Evolutionary conservation across 2,113 vertebrate species (phyloP).

Genomic region (Pelvicachromis taeniatus): DNA sequence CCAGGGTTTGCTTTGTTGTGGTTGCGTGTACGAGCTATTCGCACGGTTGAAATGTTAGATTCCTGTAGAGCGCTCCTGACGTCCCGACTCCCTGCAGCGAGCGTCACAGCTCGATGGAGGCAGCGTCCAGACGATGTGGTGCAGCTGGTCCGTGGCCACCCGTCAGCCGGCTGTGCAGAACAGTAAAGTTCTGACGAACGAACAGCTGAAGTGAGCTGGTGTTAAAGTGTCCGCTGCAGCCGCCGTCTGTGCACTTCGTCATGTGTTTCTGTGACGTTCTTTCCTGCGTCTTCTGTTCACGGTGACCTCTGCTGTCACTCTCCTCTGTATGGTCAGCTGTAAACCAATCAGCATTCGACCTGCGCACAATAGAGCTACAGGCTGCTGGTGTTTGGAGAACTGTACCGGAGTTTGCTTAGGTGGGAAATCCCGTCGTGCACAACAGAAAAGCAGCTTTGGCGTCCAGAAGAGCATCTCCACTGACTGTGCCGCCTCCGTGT

Average conservation of each 20-base stretch:
- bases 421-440: background rate
- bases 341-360: background rate
- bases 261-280: background rate
- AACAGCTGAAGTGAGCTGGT: background rate
- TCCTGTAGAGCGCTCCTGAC: background rate
- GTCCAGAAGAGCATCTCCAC: too few relatives aligned
- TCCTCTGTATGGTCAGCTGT: background rate
- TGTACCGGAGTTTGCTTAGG: background rate
- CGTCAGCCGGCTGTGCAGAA: background rate
- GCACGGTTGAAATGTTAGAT: background rate
- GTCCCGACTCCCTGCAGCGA: background rate
- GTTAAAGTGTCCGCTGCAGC: background rate
- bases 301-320: background rate
- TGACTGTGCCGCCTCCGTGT: accelerated
- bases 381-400: background rate
- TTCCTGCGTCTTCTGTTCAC: background rate
- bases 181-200: background rate
- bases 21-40: background rate
- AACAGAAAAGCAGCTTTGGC: background rate
- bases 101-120: background rate
- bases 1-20: background rate
- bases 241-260: background rate
- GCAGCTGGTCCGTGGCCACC: background rate
- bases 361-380: background rate
- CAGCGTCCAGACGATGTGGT: background rate